Base-by-base conservation (phyloP, 2,888 invertebrate species). In the Conus canariensis region DNA sequence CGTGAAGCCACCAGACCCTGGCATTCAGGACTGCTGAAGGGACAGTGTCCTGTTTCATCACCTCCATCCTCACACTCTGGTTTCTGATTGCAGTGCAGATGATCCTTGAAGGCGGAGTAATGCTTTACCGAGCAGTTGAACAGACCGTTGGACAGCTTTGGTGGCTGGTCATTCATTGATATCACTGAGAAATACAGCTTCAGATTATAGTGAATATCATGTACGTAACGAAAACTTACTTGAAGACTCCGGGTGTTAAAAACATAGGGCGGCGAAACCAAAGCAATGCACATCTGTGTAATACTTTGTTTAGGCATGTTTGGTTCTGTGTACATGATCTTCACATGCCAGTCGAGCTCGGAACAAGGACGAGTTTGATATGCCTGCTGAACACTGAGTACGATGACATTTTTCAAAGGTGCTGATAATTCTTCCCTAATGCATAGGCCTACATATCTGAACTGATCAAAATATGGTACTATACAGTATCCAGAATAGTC, bases 61-160 rank as follows among this genome's bases (percentile, higher is more conserved):
- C 80, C 60, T 30, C 88, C 88, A 14, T 80, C 82, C 19, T 88
- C 77, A 80, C 88, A 88, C 83, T 88, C 88, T 58, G 30, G 5
- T 30, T 80, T 77, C 45, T 59, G 45, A 60, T 83, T 88, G 59
- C 88, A 88, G 45, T 88, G 82, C 64, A 88, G 64, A 77, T 88
- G 88, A 9, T 64, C 58, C 10, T 64, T n/a, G 19, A 88, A 88
- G 3, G 2, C 58, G 16, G 30, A 60, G 45, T 88, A 88, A 30
- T 60, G 59, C 5, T 14, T 3, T 59, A 82, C 80, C 9, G 88
- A 88, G n/a, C 88, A 88, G 80, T 83, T 80, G 45, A 77, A 88
- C 80, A 82, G 64, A 22, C 82, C 88, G 59, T 56, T 80, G 30
- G 45, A 19, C 19, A 64, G 30, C 12, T 59, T 30, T 4, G 22